phyloP scores from a whole-genome alignment of 2,888 invertebrate genomes.

The Athalia cordata region DNA sequence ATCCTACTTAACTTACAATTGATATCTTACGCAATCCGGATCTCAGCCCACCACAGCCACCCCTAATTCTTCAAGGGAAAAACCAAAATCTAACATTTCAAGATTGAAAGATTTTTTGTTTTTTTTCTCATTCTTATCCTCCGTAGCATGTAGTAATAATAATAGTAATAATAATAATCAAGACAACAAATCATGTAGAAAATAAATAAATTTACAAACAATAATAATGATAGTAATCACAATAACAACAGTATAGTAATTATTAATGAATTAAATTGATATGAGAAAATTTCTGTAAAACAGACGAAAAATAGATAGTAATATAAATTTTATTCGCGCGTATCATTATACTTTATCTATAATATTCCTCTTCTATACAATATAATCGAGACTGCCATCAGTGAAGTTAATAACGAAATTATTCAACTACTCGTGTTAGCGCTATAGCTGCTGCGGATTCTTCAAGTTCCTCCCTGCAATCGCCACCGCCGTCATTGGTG shows the following conservation, averaged over 20 bases:
- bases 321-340: neutral
- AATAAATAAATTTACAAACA: neutral
- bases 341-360: neutral
- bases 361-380: neutral
- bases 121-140: too few relatives aligned
- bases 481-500: slow-evolving; percentile 70
- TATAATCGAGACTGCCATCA: slow-evolving; percentile 30
- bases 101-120: too few relatives aligned
- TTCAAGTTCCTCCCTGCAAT: slow-evolving; percentile 66
- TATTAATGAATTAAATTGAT: neutral
- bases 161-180: neutral
- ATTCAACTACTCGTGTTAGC: neutral
- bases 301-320: slow-evolving; percentile 10
- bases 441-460: slow-evolving; percentile 54
- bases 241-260: neutral
- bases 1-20: too few relatives aligned
- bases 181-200: neutral
- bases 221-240: slow-evolving; percentile 7
- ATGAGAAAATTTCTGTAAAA: slow-evolving; percentile 21
- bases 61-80: too few relatives aligned
- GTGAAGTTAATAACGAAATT: slow-evolving; percentile 34
- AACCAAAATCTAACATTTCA: too few relatives aligned
- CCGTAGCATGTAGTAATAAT: too few relatives aligned
- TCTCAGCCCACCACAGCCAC: too few relatives aligned
- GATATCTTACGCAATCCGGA: too few relatives aligned